These are phyloP conservation scores for Nomada fucata DNA, from an alignment of 2,888 invertebrate genomes.

Conservation along the genomic window DNA sequence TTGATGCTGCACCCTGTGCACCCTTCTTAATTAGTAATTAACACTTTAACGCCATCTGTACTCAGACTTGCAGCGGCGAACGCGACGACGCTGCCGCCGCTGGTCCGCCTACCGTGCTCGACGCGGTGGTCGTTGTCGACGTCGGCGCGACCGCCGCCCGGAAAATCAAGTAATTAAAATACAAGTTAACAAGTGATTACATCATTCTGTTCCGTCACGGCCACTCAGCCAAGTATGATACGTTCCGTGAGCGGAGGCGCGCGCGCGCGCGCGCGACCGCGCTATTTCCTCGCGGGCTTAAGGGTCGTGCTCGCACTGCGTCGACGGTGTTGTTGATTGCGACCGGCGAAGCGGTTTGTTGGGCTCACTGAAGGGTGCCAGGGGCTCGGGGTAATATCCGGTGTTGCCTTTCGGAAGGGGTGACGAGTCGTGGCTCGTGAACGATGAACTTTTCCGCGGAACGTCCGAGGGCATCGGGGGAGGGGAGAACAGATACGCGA, in stretches of 20 bases:
- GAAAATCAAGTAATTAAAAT: conserved; percentile 78
- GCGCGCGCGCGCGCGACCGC: conserved; percentile 2
- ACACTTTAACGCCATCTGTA: conserved; percentile 82
- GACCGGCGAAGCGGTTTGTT: conserved; percentile 49
- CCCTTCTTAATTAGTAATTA: conserved; percentile 84
- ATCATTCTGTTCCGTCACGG: conserved; percentile 65
- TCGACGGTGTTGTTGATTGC: conserved; percentile 53
- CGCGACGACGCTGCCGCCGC: conserved; percentile 48
- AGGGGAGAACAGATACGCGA: conserved; percentile 16
- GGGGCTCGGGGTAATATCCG: conserved; percentile 41
- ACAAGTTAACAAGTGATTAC: conserved; percentile 77
- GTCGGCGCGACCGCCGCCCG: conserved; percentile 60
- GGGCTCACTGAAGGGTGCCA: conserved; percentile 36
- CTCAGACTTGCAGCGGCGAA: conserved; percentile 72
- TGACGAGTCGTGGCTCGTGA: conserved; percentile 39
- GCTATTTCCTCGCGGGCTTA: conserved; percentile 49
- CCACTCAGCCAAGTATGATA: conserved; percentile 68
- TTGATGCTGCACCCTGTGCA: conserved; percentile 77
- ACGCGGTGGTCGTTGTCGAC: conserved; percentile 30
- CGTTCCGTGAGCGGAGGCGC: conserved; percentile 5
- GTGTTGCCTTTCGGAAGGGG: conserved; percentile 40
- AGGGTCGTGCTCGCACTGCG: conserved; percentile 33
- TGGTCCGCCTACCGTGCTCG: conserved; percentile 13
- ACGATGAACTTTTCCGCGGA: conserved; percentile 50
- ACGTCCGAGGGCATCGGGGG: conserved; percentile 1